Percentiles rank a stretch among this genome's conserved stretches.
Conservation (phyloP, 2,888 invertebrate species). For the Empis livida region DNA sequence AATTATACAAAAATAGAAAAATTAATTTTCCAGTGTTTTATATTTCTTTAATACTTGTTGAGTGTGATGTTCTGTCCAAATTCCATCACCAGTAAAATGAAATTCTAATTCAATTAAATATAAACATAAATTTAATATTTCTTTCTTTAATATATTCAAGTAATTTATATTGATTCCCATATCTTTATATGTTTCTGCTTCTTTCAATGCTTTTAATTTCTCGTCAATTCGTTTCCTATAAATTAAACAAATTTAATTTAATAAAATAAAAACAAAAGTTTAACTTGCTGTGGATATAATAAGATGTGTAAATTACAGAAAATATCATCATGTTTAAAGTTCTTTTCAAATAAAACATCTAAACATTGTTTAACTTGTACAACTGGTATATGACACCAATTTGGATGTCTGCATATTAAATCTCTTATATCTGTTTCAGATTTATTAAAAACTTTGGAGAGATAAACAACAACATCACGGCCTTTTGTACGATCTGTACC, state of each 20-base stretch:
- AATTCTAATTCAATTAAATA: slow-evolving; percentile 60
- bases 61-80: slow-evolving; percentile 43
- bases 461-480: slow-evolving; percentile 34
- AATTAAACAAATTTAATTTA: not conserved
- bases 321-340: slow-evolving; percentile 43
- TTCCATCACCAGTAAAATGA: slow-evolving; percentile 63
- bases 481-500: slow-evolving; percentile 42
- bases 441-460: slow-evolving; percentile 30
- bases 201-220: slow-evolving; percentile 22
- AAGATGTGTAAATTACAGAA: slow-evolving; percentile 47
- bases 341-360: slow-evolving; percentile 38
- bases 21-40: not conserved
- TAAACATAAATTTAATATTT: slow-evolving; percentile 49
- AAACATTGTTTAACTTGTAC: slow-evolving; percentile 45
- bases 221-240: slow-evolving; percentile 29
- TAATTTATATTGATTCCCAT: slow-evolving; percentile 22
- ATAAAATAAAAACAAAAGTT: not conserved
- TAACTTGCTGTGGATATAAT: slow-evolving; percentile 52
- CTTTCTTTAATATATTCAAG: slow-evolving; percentile 34
- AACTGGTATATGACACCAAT: slow-evolving; percentile 49
- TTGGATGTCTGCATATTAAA: slow-evolving; percentile 45
- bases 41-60: slow-evolving; percentile 21
- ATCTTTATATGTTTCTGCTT: slow-evolving; percentile 19
- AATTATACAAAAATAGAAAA: not conserved
- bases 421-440: slow-evolving; percentile 24